Evolutionary conservation across 2,888 invertebrate genomes (phyloP), one percentile per base, ranked within the genome.

Genomic region (Hyposoter didymator): DNA sequence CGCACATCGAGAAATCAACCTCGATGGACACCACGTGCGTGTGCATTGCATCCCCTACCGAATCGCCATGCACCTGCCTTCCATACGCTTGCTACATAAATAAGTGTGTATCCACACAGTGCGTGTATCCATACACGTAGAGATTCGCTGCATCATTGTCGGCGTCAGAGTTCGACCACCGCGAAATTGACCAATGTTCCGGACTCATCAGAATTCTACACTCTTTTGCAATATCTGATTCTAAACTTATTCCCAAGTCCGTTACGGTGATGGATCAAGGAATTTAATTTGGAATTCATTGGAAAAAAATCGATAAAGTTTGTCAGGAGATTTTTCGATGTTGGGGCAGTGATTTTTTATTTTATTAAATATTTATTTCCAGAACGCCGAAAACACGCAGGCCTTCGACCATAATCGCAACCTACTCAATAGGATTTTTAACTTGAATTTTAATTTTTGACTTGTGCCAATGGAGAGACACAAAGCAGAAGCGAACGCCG

Each of bases 21-120:
- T 80, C 90, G 89, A 92, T 92, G 92, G 78, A 81, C 92, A 88
- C 92, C 91, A 89, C 91, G 89, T 92, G 92, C 91, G 89, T 91
- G 91, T 91, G 90, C 88, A 89, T 86, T 86, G 84, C 81, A 47
- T 86, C 81, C 84, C 89, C 88, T 88, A 89, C 89, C 88, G 88
- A 87, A 90, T 88, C 67, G 73, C 55, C n/a, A 39, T 39, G 39
- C 39, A 80, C 62, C 80, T 43, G 19, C 74, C 52, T 55, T 74
- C n/a, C 39, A 62, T 59, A 45, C 22, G 2, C 1, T 12, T 19
- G 5, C n/a, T 19, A 19, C 39, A 66, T 66, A 39, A 39, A 67
- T 67, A 32, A 66, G 66, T 47, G 39, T 70, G 19, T 70, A 72
- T 47, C n/a, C 19, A 28, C 28, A 28, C 22, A 28, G n/a, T 17